Conservation (phyloP, 2,888 invertebrate genomes). For the Mimas tiliae region DNA sequence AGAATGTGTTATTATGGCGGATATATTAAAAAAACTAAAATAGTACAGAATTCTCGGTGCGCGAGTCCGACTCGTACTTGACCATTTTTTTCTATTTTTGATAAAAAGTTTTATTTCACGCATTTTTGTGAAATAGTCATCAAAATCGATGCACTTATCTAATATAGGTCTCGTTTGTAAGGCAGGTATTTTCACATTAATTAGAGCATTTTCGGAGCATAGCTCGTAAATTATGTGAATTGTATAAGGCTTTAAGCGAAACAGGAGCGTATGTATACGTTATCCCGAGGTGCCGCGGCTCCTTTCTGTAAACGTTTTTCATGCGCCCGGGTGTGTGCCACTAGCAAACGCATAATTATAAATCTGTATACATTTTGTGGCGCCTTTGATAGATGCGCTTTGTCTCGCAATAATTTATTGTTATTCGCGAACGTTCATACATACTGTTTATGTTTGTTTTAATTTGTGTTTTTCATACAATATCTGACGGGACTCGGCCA, state of each 20-base stretch:
- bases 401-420: slow-evolving; percentile 5
- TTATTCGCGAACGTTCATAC: neutral
- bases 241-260: slow-evolving; percentile 28
- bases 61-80: no score
- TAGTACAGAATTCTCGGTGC: no score
- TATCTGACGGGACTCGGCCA: no score
- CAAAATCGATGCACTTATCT: no score
- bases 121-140: no score
- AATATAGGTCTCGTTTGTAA: no score
- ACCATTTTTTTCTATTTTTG: no score
- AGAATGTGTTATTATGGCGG: no score
- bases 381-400: slow-evolving; percentile 13
- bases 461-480: neutral
- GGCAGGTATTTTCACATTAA: slow-evolving; percentile 21
- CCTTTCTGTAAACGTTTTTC: slow-evolving; percentile 1
- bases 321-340: neutral
- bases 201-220: slow-evolving; percentile 3
- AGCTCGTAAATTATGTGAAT: no score
- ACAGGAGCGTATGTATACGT: slow-evolving; percentile 30
- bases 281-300: slow-evolving; percentile 22
- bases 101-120: no score
- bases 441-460: neutral
- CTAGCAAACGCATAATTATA: slow-evolving; percentile 20
- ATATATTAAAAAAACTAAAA: no score
- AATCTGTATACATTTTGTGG: slow-evolving; percentile 24